phyloP scores from a whole-genome alignment of 37 sponge, comb jelly and placozoan genomes.

The Diacarnus erythraeanus region DNA sequence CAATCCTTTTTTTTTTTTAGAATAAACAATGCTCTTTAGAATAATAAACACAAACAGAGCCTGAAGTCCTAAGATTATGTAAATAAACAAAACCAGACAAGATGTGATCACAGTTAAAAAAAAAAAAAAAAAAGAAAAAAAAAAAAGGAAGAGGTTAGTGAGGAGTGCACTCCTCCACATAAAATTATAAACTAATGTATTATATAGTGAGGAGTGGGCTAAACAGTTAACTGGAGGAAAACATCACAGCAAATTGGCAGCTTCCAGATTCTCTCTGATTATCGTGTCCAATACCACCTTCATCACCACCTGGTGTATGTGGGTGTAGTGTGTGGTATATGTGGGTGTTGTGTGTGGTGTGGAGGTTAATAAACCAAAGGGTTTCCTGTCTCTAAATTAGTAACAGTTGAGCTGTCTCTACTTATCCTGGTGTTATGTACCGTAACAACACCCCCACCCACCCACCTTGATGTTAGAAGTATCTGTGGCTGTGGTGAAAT shows the following conservation, averaged over 20 bases:
- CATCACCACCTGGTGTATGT: conserved; percentile 53
- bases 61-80: too few species aligned
- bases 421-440: background rate
- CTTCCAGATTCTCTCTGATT: conserved; percentile 92
- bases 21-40: too few species aligned
- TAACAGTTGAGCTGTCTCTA: background rate
- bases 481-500: conserved; percentile 98
- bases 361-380: background rate
- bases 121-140: too few species aligned
- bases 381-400: too few species aligned
- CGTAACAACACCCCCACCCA: background rate
- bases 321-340: background rate
- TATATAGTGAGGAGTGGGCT: background rate
- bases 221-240: background rate
- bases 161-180: background rate
- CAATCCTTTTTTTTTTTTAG: too few species aligned
- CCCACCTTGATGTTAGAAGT: conserved; percentile 87
- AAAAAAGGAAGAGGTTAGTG: background rate
- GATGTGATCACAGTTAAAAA: too few species aligned
- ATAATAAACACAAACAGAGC: too few species aligned
- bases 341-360: background rate
- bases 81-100: too few species aligned
- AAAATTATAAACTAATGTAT: too few species aligned
- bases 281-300: conserved; percentile 92
- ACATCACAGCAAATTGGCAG: conserved; percentile 91